These are phyloP conservation scores for Catharus ustulatus DNA, from an alignment of 2,797 vertebrate species.

Conservation along the genomic window DNA sequence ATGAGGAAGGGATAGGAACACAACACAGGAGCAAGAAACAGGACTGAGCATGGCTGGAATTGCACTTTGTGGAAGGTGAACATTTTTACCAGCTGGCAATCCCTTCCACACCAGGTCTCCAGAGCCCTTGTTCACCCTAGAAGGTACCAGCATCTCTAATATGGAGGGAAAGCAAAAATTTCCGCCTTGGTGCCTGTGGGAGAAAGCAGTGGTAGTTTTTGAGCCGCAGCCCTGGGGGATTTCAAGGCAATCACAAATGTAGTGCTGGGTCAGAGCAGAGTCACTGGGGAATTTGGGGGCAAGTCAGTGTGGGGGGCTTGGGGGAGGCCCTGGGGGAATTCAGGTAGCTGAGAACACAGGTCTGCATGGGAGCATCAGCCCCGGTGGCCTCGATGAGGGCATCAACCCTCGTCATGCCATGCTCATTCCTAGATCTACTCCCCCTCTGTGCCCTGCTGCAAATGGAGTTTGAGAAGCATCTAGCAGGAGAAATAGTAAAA, in stretches of 20 bases:
- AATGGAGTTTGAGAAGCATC: background rate
- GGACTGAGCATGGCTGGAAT: background rate
- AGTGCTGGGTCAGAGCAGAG: background rate
- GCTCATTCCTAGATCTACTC: background rate
- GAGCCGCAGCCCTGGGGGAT: constrained; percentile 28
- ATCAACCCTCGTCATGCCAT: background rate
- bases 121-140: background rate
- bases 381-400: rapidly evolving
- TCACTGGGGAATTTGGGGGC: constrained; percentile 60
- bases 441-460: background rate
- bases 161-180: background rate
- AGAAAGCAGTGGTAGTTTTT: background rate
- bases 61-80: background rate
- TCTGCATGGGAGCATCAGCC: rapidly evolving
- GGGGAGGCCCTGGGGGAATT: background rate
- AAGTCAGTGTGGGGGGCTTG: background rate
- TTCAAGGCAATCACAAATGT: constrained; percentile 38
- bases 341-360: background rate
- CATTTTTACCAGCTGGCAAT: rapidly evolving
- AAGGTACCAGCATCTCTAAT: background rate
- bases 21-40: background rate
- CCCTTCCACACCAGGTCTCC: background rate
- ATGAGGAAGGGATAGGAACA: background rate
- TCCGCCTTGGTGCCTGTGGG: background rate
- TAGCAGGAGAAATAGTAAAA: background rate